Base-by-base conservation (phyloP, 2,797 vertebrate species). In the Eidolon dupreanum region DNA sequence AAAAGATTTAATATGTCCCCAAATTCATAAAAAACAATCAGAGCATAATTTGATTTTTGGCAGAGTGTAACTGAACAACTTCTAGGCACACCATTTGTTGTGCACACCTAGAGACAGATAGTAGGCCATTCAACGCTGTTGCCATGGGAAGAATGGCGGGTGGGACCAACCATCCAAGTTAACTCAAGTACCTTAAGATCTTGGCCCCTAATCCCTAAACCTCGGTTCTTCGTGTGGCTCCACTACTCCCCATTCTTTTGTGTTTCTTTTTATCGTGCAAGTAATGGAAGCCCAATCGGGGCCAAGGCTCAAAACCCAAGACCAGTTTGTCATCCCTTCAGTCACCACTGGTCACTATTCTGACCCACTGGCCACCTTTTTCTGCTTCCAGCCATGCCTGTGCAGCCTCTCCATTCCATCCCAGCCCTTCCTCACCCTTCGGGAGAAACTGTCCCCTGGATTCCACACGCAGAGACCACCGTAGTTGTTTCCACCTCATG, bases 11-110 rank as follows among this genome's bases (percentile, higher is more conserved):
- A 59, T 61, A 73, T 77, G 61, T 83, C 43, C 92, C 55, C 59
- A 86, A 49, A 92, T 97, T 96, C 74, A 31, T 79, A 28, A 96
- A 90, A 68, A 88, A 66, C 31, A 3, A 0, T 63, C 12, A 10
- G 24, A 10, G 49, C 46, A 24, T 74, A 68, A 70, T 82, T 88
- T 88, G n/a, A 68, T 61, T 87, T 77, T 94, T 71, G 92, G 65
- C 59, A 75, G 79, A 24, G 65, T 22, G 2, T 82, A 71, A 36
- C n/a, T 4, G 20, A 91, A 91, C 13, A 71, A 75, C 70, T 94
- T 95, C 65, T 68, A 55, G 79, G 57, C 51, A 20, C 20, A 15
- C 43, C 77, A 41, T 57, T 78, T 78, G 51, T 46, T 71, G 73
- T 24, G 33, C 36, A 61, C 71, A 33, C 38, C 20, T 68, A 36